A percentile compares a stretch with the other conserved stretches of the same genome.
Conservation (phyloP, 1,140 invertebrate species). For the Drosophila setifemur region DNA sequence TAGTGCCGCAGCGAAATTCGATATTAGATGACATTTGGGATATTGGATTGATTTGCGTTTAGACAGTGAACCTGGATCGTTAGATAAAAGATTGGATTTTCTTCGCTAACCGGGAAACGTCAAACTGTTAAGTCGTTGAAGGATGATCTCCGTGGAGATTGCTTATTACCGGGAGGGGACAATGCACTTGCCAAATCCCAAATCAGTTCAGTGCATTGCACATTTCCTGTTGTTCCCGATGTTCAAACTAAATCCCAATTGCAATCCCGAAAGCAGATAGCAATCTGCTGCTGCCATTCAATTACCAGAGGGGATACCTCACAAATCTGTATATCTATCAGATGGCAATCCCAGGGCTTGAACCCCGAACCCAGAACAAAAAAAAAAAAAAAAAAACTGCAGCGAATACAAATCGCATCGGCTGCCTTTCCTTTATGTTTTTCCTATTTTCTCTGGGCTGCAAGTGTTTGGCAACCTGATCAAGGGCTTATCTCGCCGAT, state of each 20-base stretch:
- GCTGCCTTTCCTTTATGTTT: conserved; percentile 17
- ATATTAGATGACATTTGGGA: conserved; percentile 28
- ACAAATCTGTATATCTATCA: too few species aligned
- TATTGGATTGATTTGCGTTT: conserved; percentile 34
- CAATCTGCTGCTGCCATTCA: conserved; percentile 33
- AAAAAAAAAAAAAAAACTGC: conserved; percentile 2
- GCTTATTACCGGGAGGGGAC: conserved; percentile 21
- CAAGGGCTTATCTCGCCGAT: conserved; percentile 72
- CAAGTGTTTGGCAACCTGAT: conserved; percentile 75
- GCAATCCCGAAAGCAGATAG: conserved; percentile 5
- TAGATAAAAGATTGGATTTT: conserved; percentile 23
- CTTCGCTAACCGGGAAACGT: conserved; percentile 37
- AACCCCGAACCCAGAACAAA: conserved; percentile 24
- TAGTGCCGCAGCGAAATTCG: not conserved
- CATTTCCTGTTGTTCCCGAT: conserved; percentile 61
- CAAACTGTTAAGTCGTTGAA: conserved; percentile 45
- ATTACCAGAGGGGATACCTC: conserved; percentile 7
- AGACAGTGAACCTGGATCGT: conserved; percentile 26
- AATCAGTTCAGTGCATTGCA: conserved; percentile 45
- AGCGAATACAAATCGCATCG: conserved; percentile 43
- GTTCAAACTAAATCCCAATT: conserved; percentile 10
- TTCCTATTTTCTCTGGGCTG: not conserved
- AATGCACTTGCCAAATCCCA: conserved; percentile 38
- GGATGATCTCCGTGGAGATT: conserved; percentile 51
- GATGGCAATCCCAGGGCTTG: conserved; percentile 1